Evolutionary conservation across 30 jellyfish, hydroid and myxozoan genomes (phyloP).

Genomic region (Morbakka virulenta): DNA sequence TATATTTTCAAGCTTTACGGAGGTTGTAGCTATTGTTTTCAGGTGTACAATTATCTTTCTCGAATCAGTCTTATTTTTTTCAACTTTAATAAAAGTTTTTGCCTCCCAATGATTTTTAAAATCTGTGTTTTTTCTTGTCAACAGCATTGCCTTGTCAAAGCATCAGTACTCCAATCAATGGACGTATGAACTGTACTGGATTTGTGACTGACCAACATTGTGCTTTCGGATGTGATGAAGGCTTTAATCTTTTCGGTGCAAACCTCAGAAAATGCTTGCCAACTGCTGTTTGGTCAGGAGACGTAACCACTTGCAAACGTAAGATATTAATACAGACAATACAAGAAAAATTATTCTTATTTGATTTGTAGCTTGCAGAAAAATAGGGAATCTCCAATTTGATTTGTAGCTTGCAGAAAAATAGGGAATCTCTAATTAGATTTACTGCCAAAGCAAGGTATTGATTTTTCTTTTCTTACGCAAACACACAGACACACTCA

Average conservation of each 20-base stretch:
- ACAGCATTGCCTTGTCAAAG: slow-evolving; percentile 59
- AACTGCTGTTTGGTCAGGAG: slow-evolving; percentile 60
- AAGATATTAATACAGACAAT: background rate
- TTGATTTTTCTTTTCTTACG: no score
- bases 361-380: no score
- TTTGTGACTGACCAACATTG: slow-evolving; percentile 38
- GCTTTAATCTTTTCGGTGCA: slow-evolving; percentile 46
- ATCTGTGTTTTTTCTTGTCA: background rate
- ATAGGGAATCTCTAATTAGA: no score
- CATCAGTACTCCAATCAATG: slow-evolving; percentile 33
- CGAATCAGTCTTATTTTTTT: no score
- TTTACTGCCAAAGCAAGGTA: no score
- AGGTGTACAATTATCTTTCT: no score
- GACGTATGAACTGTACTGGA: slow-evolving; percentile 51
- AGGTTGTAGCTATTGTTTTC: no score
- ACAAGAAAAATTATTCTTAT: no score
- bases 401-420: no score
- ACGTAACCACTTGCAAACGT: slow-evolving; percentile 43
- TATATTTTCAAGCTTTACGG: no score
- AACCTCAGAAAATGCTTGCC: slow-evolving; percentile 52
- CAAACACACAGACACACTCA: no score
- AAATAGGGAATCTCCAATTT: no score
- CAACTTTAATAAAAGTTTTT: background rate
- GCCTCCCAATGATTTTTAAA: background rate
- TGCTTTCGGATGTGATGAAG: slow-evolving; percentile 38